Percentiles rank a stretch among this genome's conserved stretches.
Evolutionary conservation across 2,888 invertebrate species (phyloP).

Genomic region (Tetragonula carbonaria): DNA sequence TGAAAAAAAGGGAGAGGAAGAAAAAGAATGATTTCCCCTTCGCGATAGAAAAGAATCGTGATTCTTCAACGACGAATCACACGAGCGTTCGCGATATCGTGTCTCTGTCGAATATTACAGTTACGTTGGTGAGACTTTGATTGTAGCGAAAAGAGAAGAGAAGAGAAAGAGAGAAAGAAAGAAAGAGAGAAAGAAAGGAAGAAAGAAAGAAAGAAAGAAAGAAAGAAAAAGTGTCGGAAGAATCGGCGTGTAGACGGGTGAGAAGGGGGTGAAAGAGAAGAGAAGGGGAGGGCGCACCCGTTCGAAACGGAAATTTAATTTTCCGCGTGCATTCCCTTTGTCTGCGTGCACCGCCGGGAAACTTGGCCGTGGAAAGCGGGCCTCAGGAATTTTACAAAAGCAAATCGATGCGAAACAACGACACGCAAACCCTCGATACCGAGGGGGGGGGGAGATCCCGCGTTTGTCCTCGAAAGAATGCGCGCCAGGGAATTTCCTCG

Average conservation of each 20-base stretch:
- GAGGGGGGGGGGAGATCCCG: background rate
- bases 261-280: background rate
- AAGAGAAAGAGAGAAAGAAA: background rate
- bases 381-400: constrained; percentile 50
- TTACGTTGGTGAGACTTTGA: constrained; percentile 10
- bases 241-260: too few relatives aligned
- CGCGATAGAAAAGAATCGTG: background rate
- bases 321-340: constrained; percentile 41
- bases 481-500: constrained; percentile 14
- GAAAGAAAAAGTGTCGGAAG: too few relatives aligned
- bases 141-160: background rate
- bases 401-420: constrained; percentile 34
- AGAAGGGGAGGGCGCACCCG: background rate
- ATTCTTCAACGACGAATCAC: background rate
- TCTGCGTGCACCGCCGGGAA: constrained; percentile 11
- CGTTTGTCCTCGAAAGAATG: constrained; percentile 21
- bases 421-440: background rate
- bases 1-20: background rate
- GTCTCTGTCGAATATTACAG: constrained; percentile 14
- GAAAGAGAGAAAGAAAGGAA: background rate
- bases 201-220: background rate
- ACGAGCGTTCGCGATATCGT: background rate
- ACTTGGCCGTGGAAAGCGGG: constrained; percentile 3
- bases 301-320: constrained; percentile 53
- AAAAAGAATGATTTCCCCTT: too few relatives aligned